Evolutionary conservation across 2,888 invertebrate species (phyloP).

Genomic region (Opisthograptis luteolata): DNA sequence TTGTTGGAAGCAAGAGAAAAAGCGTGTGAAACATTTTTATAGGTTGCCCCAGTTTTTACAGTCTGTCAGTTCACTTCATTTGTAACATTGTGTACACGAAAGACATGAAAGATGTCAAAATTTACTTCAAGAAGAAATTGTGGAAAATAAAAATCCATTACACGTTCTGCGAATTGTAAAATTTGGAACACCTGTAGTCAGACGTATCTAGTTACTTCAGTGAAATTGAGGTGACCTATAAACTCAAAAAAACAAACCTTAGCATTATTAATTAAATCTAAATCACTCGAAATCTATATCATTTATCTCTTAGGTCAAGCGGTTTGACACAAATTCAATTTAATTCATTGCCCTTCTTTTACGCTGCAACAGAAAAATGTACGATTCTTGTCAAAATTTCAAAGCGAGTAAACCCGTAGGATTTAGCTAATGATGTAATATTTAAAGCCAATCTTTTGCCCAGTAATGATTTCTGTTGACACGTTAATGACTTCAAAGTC

Average conservation of each 20-base stretch:
- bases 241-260: conserved; percentile 38
- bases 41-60: neutral
- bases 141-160: conserved; percentile 2
- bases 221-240: conserved; percentile 64
- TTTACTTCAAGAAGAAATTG: conserved; percentile 11
- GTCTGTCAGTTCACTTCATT: conserved; percentile 12
- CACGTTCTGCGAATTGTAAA: conserved; percentile 49
- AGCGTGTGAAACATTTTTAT: neutral
- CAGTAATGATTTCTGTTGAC: conserved; percentile 23
- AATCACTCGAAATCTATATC: conserved; percentile 5
- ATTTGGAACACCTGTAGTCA: conserved; percentile 44
- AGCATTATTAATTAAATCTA: conserved; percentile 10
- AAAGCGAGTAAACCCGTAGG: too few relatives aligned
- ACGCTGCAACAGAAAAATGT: too few relatives aligned
- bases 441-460: conserved; percentile 11
- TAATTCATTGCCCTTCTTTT: too few relatives aligned
- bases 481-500: conserved; percentile 14
- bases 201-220: conserved; percentile 56
- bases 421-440: neutral
- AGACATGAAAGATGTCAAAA: conserved; percentile 17
- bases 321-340: too few relatives aligned
- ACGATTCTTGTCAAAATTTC: too few relatives aligned
- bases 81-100: conserved; percentile 12
- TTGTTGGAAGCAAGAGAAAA: neutral
- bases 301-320: neutral